A percentile compares a stretch with the other conserved stretches of the same genome.
Evolutionary conservation across 2,797 vertebrate species (phyloP).

Genomic region (Anguilla marmorata): DNA sequence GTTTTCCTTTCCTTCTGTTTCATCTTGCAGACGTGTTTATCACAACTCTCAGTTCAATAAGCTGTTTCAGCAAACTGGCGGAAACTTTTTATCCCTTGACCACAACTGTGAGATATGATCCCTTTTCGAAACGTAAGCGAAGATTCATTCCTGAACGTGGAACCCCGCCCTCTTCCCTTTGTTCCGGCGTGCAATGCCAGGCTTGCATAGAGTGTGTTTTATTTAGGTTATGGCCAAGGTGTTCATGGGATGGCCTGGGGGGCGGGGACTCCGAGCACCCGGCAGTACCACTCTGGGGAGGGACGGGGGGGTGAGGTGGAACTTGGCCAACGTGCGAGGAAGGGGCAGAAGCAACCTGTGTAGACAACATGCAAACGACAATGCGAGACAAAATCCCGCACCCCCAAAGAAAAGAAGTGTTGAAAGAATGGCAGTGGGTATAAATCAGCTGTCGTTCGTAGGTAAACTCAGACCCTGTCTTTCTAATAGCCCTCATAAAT

Average conservation of each 20-base stretch:
- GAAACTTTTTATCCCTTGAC: neutral
- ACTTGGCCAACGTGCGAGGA: neutral
- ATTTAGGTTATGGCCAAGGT: neutral
- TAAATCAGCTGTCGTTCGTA: conserved; percentile 18
- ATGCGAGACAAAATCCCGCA: neutral
- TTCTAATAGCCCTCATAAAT: conserved; percentile 29
- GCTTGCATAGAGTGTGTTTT: neutral
- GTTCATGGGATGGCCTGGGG: neutral
- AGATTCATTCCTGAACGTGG: neutral
- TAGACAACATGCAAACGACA: conserved; percentile 8
- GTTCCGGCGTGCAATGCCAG: neutral
- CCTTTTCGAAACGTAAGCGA: neutral
- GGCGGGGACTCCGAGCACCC: neutral
- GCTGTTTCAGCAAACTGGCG: neutral
- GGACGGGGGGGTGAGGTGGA: neutral
- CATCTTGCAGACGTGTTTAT: neutral
- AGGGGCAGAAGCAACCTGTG: neutral
- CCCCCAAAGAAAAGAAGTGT: neutral
- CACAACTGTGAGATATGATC: neutral
- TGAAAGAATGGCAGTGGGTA: neutral
- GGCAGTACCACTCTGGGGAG: neutral
- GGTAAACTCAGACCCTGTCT: conserved; percentile 22
- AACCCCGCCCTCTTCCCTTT: neutral
- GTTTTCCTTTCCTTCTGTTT: neutral
- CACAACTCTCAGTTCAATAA: neutral